Conservation (phyloP, 2,888 invertebrate genomes). For the Kuschelorhynchus macadamiae region DNA sequence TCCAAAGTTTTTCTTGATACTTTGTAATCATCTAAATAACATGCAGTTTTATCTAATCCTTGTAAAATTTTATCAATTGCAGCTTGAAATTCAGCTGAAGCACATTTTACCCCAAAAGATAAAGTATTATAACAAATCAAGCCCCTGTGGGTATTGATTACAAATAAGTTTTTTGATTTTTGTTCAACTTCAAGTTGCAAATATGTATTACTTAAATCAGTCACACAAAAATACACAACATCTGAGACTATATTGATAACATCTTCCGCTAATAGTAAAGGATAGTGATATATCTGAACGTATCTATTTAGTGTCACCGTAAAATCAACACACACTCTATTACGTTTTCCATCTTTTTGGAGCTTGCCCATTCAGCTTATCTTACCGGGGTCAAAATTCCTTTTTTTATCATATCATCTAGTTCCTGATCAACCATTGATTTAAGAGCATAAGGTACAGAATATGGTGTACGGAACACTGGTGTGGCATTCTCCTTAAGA, state of each 20-base stretch:
- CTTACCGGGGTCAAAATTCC: neutral
- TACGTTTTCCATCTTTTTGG: neutral
- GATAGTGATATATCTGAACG: neutral
- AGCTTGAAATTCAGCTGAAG: neutral
- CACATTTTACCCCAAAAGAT: neutral
- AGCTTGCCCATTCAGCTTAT: neutral
- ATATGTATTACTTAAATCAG: too few relatives aligned
- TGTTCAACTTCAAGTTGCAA: too few relatives aligned
- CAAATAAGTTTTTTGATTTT: neutral
- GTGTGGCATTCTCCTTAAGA: neutral
- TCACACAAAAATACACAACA: neutral
- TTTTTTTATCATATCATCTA: neutral
- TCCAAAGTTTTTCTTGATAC: neutral
- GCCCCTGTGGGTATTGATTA: neutral
- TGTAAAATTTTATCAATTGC: neutral
- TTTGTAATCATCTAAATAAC: neutral
- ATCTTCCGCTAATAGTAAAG: neutral
- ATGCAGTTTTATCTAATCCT: neutral
- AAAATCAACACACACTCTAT: neutral
- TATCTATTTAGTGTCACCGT: neutral
- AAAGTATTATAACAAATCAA: neutral
- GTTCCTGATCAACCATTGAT: neutral
- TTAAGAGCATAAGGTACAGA: neutral
- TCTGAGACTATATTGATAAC: neutral
- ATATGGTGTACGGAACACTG: neutral